Evolutionary conservation across 2,113 vertebrate genomes (phyloP).

Genomic region (Ursus arctos): DNA sequence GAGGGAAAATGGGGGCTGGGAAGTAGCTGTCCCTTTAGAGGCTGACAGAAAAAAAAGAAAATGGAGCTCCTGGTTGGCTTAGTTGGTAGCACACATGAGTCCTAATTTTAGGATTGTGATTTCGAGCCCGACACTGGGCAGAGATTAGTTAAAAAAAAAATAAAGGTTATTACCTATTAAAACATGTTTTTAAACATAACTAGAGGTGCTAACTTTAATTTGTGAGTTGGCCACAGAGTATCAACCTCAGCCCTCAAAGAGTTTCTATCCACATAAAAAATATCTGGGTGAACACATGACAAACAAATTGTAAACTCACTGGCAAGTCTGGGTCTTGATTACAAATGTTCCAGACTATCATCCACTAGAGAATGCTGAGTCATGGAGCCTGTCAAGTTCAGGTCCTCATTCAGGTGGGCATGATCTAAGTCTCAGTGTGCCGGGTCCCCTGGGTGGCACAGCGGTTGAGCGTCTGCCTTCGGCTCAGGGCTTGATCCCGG

Average conservation of each 20-base stretch:
- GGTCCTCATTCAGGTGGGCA: background rate
- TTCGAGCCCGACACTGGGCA: background rate
- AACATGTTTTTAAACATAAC: background rate
- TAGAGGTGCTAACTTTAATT: background rate
- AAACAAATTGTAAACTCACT: background rate
- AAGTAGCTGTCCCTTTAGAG: background rate
- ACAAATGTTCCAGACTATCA: background rate
- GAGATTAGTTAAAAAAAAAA: constrained; percentile 28
- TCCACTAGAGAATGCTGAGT: background rate
- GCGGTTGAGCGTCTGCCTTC: too few relatives aligned
- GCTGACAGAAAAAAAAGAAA: background rate
- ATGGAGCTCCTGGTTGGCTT: background rate
- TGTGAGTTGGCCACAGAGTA: background rate
- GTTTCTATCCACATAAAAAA: background rate
- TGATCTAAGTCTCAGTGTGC: background rate
- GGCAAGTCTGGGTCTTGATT: background rate
- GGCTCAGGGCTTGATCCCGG: background rate
- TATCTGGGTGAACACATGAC: background rate
- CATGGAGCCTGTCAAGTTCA: background rate
- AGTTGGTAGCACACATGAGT: background rate
- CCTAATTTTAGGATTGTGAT: background rate
- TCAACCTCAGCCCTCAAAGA: background rate
- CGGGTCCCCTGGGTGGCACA: too few relatives aligned
- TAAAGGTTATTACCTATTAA: background rate
- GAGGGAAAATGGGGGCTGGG: background rate